Evolutionary conservation across 2,888 invertebrate species (phyloP).

Genomic region (Drosophila borealis): DNA sequence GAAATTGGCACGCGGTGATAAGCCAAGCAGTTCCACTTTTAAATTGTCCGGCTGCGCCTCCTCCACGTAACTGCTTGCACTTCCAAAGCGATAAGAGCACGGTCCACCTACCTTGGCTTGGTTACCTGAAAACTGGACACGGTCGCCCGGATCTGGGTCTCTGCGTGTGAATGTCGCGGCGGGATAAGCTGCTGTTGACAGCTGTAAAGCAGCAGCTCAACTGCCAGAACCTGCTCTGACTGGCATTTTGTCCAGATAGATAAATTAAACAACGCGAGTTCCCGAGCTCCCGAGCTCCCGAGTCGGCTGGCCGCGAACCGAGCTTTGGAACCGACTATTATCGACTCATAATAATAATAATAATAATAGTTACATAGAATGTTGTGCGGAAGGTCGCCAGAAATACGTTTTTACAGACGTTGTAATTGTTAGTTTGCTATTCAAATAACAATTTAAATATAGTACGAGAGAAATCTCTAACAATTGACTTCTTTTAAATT

Average conservation of each 20-base stretch:
- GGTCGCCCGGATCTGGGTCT: neutral
- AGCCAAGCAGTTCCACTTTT: conserved; percentile 26
- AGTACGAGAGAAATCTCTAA: no score
- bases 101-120: neutral
- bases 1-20: conserved; percentile 47
- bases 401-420: conserved; percentile 5
- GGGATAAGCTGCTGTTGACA: conserved; percentile 7
- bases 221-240: conserved; percentile 6
- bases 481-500: no score
- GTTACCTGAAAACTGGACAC: neutral
- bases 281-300: neutral
- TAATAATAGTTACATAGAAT: neutral
- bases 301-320: conserved; percentile 8
- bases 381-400: conserved; percentile 21
- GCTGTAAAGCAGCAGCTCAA: conserved; percentile 10
- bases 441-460: conserved; percentile 17
- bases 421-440: conserved; percentile 22
- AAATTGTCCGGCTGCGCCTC: neutral
- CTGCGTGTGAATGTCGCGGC: neutral
- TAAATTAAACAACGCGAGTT: conserved; percentile 17
- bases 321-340: conserved; percentile 9
- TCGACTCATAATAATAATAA: neutral
- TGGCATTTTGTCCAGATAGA: conserved; percentile 8
- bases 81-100: neutral
- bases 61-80: neutral